Percentiles rank a stretch among this genome's conserved stretches.
These are phyloP conservation scores for Gnatocerus cornutus DNA, from an alignment of 2,888 invertebrate genomes.

Conservation along the genomic window DNA sequence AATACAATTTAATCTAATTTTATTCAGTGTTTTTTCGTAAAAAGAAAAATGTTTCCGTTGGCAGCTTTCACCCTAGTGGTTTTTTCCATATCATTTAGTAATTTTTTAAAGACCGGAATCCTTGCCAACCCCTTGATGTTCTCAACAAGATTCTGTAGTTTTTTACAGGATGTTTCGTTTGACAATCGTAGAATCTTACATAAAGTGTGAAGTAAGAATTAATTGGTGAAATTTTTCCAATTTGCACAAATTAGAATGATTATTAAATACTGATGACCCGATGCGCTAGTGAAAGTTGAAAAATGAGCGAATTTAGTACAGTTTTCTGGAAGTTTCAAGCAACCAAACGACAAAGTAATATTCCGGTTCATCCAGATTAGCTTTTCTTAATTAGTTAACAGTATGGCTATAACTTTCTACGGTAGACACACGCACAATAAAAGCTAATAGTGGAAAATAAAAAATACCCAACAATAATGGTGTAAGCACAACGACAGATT, in stretches of 20 bases:
- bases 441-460: neutral
- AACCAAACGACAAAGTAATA: constrained; percentile 27
- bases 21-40: too few species aligned
- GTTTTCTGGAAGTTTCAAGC: too few species aligned
- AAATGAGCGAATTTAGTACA: too few species aligned
- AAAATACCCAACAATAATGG: constrained; percentile 30
- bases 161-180: too few species aligned
- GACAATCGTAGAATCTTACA: too few species aligned
- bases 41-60: too few species aligned
- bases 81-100: too few species aligned
- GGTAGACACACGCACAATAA: neutral
- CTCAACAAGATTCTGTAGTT: too few species aligned
- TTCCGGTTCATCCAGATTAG: constrained; percentile 18
- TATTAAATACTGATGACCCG: neutral
- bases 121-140: too few species aligned
- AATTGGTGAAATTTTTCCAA: constrained; percentile 2
- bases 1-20: too few species aligned
- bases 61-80: too few species aligned
- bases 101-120: too few species aligned
- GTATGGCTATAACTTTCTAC: constrained; percentile 35
- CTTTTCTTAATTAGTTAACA: constrained; percentile 29
- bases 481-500: constrained; percentile 28
- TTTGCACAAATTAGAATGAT: constrained; percentile 1
- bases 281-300: neutral
- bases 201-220: constrained; percentile 1